These are phyloP conservation scores for Macrotus californicus DNA, from an alignment of 2,113 vertebrate genomes.

Conservation along the genomic window DNA sequence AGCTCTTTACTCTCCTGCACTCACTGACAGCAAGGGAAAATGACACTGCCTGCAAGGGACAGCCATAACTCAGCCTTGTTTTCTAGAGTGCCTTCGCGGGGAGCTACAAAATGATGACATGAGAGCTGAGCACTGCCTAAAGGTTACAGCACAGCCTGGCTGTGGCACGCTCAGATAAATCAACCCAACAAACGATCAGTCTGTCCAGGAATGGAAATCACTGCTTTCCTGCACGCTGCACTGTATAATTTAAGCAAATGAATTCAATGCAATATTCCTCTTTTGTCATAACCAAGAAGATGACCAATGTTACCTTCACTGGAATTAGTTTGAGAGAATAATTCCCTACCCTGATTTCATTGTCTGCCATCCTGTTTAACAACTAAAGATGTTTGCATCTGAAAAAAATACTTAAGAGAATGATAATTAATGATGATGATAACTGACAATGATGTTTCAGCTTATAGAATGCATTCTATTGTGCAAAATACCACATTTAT, in stretches of 20 bases:
- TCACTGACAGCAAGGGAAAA: conserved; percentile 59
- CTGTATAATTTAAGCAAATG: background rate
- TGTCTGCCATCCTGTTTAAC: background rate
- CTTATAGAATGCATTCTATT: background rate
- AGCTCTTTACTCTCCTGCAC: conserved; percentile 47
- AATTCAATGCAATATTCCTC: background rate
- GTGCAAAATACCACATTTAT: background rate
- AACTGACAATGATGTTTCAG: background rate
- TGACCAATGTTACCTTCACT: background rate
- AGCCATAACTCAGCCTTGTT: conserved; percentile 54
- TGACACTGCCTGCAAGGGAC: conserved; percentile 20
- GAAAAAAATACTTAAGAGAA: background rate
- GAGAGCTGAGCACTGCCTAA: background rate
- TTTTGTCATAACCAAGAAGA: background rate
- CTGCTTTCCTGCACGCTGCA: background rate
- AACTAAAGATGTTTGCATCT: background rate
- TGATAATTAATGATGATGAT: background rate
- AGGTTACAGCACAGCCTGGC: background rate
- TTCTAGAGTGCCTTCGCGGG: conserved; percentile 44
- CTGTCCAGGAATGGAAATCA: background rate
- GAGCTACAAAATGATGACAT: conserved; percentile 11
- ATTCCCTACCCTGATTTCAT: background rate
- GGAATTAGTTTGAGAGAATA: background rate
- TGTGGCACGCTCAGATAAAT: background rate
- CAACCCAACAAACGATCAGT: background rate